Conservation (phyloP, 2,113 vertebrate species). For the Rallus limicola region DNA sequence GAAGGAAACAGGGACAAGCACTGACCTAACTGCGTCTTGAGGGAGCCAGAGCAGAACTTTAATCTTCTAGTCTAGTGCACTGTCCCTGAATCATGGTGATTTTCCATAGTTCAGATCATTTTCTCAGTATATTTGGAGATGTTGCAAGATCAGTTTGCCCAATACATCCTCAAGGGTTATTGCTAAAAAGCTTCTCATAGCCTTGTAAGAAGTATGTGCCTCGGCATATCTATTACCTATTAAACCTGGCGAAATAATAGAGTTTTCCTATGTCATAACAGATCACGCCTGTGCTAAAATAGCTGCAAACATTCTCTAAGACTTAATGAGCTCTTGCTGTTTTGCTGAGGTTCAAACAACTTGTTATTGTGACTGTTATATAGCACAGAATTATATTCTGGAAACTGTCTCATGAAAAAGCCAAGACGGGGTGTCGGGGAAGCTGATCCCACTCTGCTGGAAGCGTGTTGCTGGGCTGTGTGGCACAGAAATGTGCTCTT, state of each 20-base stretch:
- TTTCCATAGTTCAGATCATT: slow-evolving; percentile 17
- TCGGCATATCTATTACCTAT: slow-evolving; percentile 31
- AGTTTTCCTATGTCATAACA: slow-evolving; percentile 60
- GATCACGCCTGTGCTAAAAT: slow-evolving; percentile 43
- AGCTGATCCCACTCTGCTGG: background rate
- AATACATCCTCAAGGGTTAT: slow-evolving; percentile 37
- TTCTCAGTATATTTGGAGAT: slow-evolving; percentile 9
- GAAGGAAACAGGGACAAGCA: background rate
- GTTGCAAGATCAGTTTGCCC: slow-evolving; percentile 45
- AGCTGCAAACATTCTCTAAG: slow-evolving; percentile 58
- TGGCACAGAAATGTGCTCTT: background rate
- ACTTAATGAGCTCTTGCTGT: slow-evolving; percentile 72
- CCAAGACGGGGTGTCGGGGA: background rate
- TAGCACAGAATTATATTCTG: slow-evolving; percentile 47
- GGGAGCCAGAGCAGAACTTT: slow-evolving; percentile 46
- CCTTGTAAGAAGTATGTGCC: slow-evolving; percentile 26
- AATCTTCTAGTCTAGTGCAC: slow-evolving; percentile 31
- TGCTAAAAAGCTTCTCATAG: slow-evolving; percentile 30
- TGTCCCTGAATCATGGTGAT: background rate
- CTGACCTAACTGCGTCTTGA: background rate
- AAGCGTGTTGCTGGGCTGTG: background rate
- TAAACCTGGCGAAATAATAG: slow-evolving; percentile 46
- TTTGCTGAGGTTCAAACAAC: slow-evolving; percentile 52
- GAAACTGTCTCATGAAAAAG: slow-evolving; percentile 49
- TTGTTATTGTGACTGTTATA: slow-evolving; percentile 51